Percentiles rank a stretch among this genome's conserved stretches.
Evolutionary conservation across 1,140 invertebrate species (phyloP).

Genomic region (Papilio polyxenes): DNA sequence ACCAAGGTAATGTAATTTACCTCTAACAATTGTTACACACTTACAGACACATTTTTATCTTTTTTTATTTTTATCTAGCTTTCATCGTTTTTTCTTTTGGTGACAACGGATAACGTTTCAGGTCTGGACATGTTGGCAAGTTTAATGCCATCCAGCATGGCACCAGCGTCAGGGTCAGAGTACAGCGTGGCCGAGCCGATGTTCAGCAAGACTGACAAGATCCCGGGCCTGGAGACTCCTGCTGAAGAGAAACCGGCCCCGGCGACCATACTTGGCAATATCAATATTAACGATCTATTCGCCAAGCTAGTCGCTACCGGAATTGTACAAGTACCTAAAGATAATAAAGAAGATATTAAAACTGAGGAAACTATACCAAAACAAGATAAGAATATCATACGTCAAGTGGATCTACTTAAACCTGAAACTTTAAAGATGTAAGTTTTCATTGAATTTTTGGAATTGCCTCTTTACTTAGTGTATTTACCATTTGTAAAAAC

Average conservation of each 20-base stretch:
- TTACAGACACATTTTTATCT: not conserved
- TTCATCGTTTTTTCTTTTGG: not conserved
- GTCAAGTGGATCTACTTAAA: slow-evolving; percentile 84
- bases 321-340: slow-evolving; percentile 83
- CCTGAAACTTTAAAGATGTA: slow-evolving; percentile 89
- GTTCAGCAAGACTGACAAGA: slow-evolving; percentile 57
- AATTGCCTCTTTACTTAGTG: slow-evolving; percentile 8
- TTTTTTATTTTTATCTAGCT: not conserved
- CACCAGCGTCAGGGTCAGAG: slow-evolving; percentile 80
- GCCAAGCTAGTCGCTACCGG: slow-evolving; percentile 91
- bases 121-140: slow-evolving; percentile 83
- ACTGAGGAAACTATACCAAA: slow-evolving; percentile 69
- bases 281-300: slow-evolving; percentile 91
- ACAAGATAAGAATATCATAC: slow-evolving; percentile 77
- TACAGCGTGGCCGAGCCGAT: slow-evolving; percentile 76
- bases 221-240: slow-evolving; percentile 65
- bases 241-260: slow-evolving; percentile 63
- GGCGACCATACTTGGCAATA: slow-evolving; percentile 64
- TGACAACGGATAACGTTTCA: slow-evolving; percentile 39
- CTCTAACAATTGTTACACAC: not conserved
- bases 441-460: slow-evolving; percentile 62
- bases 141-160: slow-evolving; percentile 83
- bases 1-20: slow-evolving; percentile 67
- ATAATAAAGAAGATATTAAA: slow-evolving; percentile 71
- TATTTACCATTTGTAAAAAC: no score